A percentile compares a stretch with the other conserved stretches of the same genome.
Evolutionary conservation across 2,888 invertebrate genomes (phyloP).

Genomic region (Baronia brevicornis): DNA sequence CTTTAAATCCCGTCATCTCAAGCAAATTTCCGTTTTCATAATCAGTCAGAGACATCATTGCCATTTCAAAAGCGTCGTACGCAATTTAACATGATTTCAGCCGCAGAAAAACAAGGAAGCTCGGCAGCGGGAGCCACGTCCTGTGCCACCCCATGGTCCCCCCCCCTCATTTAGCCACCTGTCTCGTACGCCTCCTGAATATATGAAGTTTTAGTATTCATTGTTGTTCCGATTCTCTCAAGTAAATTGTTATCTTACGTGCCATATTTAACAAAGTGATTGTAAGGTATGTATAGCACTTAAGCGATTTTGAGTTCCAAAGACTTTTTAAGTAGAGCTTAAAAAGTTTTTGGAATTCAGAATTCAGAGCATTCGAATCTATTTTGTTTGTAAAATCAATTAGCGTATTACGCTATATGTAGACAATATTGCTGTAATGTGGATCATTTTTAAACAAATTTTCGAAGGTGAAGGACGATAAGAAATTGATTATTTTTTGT

Average conservation of each 20-base stretch:
- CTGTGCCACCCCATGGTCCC: constrained; percentile 6
- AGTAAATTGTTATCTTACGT: constrained; percentile 6
- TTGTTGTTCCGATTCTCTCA: constrained; percentile 11
- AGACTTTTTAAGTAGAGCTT: no score
- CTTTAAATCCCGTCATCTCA: background rate
- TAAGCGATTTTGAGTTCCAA: no score
- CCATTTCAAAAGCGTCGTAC: constrained; percentile 11
- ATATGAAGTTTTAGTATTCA: constrained; percentile 10
- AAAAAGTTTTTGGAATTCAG: no score
- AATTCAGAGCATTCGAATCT: no score
- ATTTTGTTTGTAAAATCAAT: no score
- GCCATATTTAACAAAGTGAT: constrained; percentile 2
- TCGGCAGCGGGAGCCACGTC: constrained; percentile 25
- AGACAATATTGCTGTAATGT: no score
- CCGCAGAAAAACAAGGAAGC: constrained; percentile 20
- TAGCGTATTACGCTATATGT: no score
- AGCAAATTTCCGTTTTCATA: constrained; percentile 1
- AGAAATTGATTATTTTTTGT: no score
- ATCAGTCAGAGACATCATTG: constrained; percentile 16
- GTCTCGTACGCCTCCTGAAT: constrained; percentile 35
- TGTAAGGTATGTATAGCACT: background rate
- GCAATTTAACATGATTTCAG: constrained; percentile 8
- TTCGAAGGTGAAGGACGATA: no score
- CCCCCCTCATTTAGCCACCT: constrained; percentile 23
- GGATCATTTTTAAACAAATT: no score